These are phyloP conservation scores for Neocrepidodera transversa DNA, from an alignment of 2,888 invertebrate genomes.

Conservation along the genomic window DNA sequence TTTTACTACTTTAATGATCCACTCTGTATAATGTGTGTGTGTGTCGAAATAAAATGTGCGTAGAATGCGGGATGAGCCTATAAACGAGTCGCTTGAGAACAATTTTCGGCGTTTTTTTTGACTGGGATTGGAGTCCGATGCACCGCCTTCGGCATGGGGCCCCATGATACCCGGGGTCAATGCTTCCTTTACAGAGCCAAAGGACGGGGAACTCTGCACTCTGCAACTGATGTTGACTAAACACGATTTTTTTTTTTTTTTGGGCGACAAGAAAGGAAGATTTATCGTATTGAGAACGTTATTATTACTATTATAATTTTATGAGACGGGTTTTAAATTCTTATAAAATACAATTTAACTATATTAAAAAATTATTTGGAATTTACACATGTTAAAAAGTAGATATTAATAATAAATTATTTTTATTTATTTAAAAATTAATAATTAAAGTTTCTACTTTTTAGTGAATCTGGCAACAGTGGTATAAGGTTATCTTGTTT, in stretches of 20 bases:
- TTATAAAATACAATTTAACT: too few species aligned
- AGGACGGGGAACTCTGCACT: not conserved
- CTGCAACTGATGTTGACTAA: not conserved
- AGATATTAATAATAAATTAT: too few species aligned
- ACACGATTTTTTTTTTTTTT: not conserved
- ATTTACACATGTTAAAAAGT: too few species aligned
- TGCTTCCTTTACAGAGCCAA: not conserved
- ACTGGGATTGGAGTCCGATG: constrained; percentile 8
- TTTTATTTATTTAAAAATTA: too few species aligned
- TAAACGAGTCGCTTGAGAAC: constrained; percentile 5
- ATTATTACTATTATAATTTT: too few species aligned
- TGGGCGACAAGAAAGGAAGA: not conserved
- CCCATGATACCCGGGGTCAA: not conserved
- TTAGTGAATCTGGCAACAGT: too few species aligned
- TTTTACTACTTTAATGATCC: too few species aligned
- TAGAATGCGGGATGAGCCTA: constrained; percentile 7
- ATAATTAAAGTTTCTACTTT: too few species aligned
- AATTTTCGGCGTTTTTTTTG: constrained; percentile 17
- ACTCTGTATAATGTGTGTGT: not conserved
- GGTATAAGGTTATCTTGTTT: too few species aligned
- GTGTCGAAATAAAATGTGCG: constrained; percentile 1
- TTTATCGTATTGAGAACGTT: not conserved
- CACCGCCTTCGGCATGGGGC: constrained; percentile 6
- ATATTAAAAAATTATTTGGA: too few species aligned
- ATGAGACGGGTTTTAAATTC: too few species aligned